Evolutionary conservation across 2,113 vertebrate species (phyloP).

Genomic region (cat (Felis catus)): F.catus_Fca126_mat1.0 CM031419.1:6884001-6884500

Average conservation of each 20-base stretch:
- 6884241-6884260: background rate
- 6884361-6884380: background rate
- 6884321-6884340: background rate
- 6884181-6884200: background rate
- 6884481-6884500: background rate
- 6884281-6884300: background rate
- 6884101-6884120: background rate
- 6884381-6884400: background rate
- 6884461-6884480: rapidly evolving
- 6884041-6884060: background rate
- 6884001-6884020: background rate
- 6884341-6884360: background rate
- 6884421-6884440: background rate
- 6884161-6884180: rapidly evolving
- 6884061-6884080: background rate
- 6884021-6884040: background rate
- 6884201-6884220: background rate
- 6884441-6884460: background rate
- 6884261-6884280: background rate
- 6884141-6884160: background rate
- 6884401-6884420: rapidly evolving
- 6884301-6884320: background rate
- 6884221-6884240: background rate
- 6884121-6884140: background rate
- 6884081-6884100: background rate